Conservation (phyloP, 1,140 invertebrate species). For the Hypsibius dujardini region DNA sequence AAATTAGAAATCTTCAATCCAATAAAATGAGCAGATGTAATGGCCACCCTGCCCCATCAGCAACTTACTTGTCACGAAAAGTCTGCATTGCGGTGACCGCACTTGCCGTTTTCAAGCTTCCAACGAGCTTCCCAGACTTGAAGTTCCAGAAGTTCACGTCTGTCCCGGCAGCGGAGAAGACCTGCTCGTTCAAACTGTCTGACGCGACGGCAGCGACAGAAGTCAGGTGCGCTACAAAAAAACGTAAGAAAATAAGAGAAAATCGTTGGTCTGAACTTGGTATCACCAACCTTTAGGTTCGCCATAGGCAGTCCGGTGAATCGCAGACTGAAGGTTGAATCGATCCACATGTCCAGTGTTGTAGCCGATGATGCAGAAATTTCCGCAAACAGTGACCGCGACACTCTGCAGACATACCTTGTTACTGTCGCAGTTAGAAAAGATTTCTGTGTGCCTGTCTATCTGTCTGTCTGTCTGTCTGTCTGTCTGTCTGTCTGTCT, state of each 20-base stretch:
- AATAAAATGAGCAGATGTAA: too few species aligned
- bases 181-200: constrained; percentile 58
- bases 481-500: too few species aligned
- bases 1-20: too few species aligned
- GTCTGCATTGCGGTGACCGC: constrained; percentile 45
- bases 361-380: constrained; percentile 79
- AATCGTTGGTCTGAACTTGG: neutral
- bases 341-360: constrained; percentile 74
- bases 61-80: constrained; percentile 51
- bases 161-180: constrained; percentile 49
- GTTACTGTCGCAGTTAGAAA: too few species aligned
- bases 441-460: too few species aligned
- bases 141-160: constrained; percentile 72
- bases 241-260: constrained; percentile 17
- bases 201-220: constrained; percentile 53
- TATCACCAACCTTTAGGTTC: constrained; percentile 38
- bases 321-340: constrained; percentile 89
- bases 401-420: constrained; percentile 37
- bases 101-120: constrained; percentile 40
- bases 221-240: constrained; percentile 32
- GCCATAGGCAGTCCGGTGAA: constrained; percentile 60
- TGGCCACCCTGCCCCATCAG: neutral
- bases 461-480: too few species aligned
- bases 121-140: constrained; percentile 40
- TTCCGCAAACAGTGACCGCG: constrained; percentile 64